Evolutionary conservation across 2,797 vertebrate genomes (phyloP).

Genomic region (Tympanoctomys barrerae): DNA sequence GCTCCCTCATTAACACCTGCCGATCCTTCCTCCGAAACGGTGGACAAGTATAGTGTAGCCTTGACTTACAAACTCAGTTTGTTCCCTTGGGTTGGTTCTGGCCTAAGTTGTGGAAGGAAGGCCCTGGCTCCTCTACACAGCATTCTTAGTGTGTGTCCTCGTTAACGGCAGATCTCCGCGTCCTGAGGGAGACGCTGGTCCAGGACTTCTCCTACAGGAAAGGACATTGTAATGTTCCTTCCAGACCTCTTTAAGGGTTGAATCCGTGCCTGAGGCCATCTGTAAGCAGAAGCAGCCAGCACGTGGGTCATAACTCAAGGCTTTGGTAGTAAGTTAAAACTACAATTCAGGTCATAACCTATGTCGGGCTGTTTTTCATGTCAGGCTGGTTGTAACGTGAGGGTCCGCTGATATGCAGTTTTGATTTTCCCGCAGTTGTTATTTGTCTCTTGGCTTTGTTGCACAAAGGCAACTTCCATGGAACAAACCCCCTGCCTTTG

Average conservation of each 20-base stretch:
- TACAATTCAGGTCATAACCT: neutral
- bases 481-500: neutral
- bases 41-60: neutral
- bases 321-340: neutral
- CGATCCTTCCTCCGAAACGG: neutral
- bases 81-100: neutral
- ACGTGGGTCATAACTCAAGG: neutral
- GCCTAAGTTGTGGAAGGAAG: neutral
- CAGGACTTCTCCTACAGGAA: neutral
- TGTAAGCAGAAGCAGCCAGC: neutral
- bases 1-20: too few species aligned
- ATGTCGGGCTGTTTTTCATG: neutral
- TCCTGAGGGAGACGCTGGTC: too few species aligned
- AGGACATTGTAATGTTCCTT: neutral
- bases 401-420: neutral
- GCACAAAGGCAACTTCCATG: neutral
- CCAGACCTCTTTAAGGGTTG: neutral
- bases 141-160: neutral
- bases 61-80: neutral
- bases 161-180: too few species aligned
- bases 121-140: neutral
- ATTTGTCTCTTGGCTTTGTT: neutral
- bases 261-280: neutral
- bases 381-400: neutral
- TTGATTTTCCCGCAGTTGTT: neutral